Percentiles rank a stretch among this genome's conserved stretches.
phyloP scores from a whole-genome alignment of 92 coral and sea anemone species.

The Actinernus sp. region DNA sequence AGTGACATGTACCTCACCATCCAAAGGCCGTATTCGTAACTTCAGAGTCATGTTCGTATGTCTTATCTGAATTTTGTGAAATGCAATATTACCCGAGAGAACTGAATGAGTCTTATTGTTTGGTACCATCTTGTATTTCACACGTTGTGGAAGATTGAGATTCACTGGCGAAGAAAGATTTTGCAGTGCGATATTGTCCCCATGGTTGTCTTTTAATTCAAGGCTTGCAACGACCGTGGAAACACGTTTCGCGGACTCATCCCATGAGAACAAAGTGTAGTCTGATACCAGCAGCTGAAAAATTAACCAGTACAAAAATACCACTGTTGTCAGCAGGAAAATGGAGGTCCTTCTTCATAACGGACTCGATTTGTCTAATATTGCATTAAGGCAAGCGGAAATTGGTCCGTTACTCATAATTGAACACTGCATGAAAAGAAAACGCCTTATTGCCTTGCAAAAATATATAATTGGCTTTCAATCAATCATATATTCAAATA shows the following conservation, averaged over 20 bases:
- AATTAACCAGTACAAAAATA: background rate
- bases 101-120: slow-evolving; percentile 8
- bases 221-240: slow-evolving; percentile 49
- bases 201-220: slow-evolving; percentile 38
- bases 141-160: slow-evolving; percentile 25
- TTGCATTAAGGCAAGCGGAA: too few relatives aligned
- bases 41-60: slow-evolving; percentile 22
- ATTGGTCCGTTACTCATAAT: too few relatives aligned
- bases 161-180: slow-evolving; percentile 27
- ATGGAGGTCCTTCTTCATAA: too few relatives aligned
- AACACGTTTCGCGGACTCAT: slow-evolving; percentile 31
- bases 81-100: slow-evolving; percentile 27
- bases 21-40: slow-evolving; percentile 31
- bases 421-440: too few relatives aligned
- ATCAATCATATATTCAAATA: too few relatives aligned
- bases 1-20: slow-evolving; percentile 7
- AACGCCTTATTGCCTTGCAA: too few relatives aligned
- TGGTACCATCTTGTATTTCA: background rate
- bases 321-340: background rate
- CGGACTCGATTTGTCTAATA: too few relatives aligned
- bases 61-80: slow-evolving; percentile 28
- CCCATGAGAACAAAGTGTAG: slow-evolving; percentile 44
- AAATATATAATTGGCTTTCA: too few relatives aligned
- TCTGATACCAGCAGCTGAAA: slow-evolving; percentile 42
- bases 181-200: slow-evolving; percentile 14